Conservation (phyloP, 2,888 invertebrate species). For the Tachystola acroxantha region DNA sequence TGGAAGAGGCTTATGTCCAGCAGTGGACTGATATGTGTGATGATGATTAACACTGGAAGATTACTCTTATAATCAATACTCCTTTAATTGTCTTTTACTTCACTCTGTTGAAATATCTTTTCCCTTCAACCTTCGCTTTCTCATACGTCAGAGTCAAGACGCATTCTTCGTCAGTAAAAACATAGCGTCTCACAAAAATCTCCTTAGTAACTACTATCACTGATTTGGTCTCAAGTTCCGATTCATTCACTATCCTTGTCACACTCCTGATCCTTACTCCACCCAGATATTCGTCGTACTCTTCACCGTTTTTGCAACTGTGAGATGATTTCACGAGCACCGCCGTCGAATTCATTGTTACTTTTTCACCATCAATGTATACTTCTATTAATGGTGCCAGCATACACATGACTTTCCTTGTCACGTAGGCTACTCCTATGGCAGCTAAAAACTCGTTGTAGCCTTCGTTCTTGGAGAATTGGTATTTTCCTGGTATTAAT, state of each 20-base stretch:
- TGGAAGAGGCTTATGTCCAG: no score
- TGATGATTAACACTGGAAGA: no score
- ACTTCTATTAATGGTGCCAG: no score
- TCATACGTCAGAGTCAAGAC: neutral
- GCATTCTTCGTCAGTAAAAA: neutral
- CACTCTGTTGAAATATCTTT: neutral
- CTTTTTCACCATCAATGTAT: neutral
- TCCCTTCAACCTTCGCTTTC: neutral
- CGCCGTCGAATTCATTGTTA: neutral
- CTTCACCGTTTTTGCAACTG: neutral
- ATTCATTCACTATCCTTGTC: neutral
- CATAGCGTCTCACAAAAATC: neutral
- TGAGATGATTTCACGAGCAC: neutral
- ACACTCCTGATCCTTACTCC: neutral
- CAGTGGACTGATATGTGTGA: no score
- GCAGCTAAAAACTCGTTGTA: neutral
- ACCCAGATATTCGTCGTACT: neutral
- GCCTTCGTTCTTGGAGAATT: neutral
- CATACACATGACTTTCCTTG: no score
- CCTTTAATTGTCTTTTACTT: neutral
- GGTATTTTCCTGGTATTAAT: conserved; percentile 1
- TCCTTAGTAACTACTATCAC: no score
- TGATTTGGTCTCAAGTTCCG: no score
- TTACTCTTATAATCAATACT: no score
- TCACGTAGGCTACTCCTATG: no score